Conservation (phyloP, 2,888 invertebrate genomes). For the Diloba caeruleocephala region DNA sequence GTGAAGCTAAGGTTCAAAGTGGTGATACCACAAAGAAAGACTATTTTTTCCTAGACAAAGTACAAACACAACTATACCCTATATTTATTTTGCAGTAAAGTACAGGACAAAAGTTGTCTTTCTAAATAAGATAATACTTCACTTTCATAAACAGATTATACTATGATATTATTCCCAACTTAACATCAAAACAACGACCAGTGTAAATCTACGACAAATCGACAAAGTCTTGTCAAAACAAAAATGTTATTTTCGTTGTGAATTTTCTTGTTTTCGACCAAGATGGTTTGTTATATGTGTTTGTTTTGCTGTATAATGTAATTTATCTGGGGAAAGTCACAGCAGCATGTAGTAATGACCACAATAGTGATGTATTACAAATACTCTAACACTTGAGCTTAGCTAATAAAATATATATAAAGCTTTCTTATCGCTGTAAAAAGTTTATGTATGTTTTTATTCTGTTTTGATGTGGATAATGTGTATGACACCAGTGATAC, state of each 20-base stretch:
- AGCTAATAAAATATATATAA: conserved; percentile 38
- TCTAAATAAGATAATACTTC: conserved; percentile 20
- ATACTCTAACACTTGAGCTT: conserved; percentile 22
- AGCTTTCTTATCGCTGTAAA: conserved; percentile 23
- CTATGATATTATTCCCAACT: conserved; percentile 36
- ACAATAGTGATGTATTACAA: conserved; percentile 11
- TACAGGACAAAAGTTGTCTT: conserved; percentile 24
- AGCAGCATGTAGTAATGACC: conserved; percentile 35
- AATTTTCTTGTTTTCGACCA: conserved; percentile 56
- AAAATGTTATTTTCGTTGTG: conserved; percentile 52
- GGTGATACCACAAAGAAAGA: conserved; percentile 11
- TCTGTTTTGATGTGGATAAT: conserved; percentile 39
- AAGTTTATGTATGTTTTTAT: conserved; percentile 39
- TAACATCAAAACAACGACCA: conserved; percentile 30
- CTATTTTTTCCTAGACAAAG: conserved; percentile 16
- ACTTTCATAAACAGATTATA: conserved; percentile 51
- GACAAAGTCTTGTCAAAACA: conserved; percentile 49
- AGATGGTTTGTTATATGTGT: conserved; percentile 58
- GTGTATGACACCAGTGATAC: conserved; percentile 21
- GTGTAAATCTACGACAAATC: conserved; percentile 25
- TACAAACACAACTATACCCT: conserved; percentile 32
- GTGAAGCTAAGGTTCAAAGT: background rate
- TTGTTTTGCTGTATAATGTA: conserved; percentile 60
- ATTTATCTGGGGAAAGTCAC: conserved; percentile 52
- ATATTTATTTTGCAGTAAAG: conserved; percentile 32